These are phyloP conservation scores for Echinarachnius parma DNA, from an alignment of 53 echinoderm and acorn worm genomes.

Conservation along the genomic window DNA sequence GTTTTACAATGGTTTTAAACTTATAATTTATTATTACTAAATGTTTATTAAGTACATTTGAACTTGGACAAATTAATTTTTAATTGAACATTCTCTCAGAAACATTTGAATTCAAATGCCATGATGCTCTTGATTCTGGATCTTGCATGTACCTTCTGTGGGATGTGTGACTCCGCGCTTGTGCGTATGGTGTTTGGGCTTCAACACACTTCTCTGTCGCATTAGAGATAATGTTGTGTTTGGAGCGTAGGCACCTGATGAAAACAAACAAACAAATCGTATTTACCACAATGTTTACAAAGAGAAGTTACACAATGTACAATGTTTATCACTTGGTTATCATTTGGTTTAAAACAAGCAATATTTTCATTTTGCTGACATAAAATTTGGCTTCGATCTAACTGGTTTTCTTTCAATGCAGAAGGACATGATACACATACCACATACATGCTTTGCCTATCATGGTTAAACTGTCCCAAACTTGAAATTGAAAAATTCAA, in stretches of 20 bases:
- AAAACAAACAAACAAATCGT: neutral
- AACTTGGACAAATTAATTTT: neutral
- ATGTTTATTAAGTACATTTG: neutral
- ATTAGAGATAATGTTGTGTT: slow-evolving; percentile 53
- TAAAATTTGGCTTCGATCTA: too few relatives aligned
- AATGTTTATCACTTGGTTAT: too few relatives aligned
- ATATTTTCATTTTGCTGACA: too few relatives aligned
- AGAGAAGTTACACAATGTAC: neutral
- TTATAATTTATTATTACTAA: too few relatives aligned
- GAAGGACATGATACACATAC: too few relatives aligned
- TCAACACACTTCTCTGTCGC: slow-evolving; percentile 58
- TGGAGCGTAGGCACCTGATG: slow-evolving; percentile 54
- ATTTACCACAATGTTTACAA: neutral
- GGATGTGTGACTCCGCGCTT: slow-evolving; percentile 77
- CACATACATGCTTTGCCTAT: too few relatives aligned
- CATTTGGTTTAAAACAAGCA: too few relatives aligned
- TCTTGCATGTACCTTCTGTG: slow-evolving; percentile 58
- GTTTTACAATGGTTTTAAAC: too few relatives aligned
- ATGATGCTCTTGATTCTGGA: neutral
- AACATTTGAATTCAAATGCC: neutral
- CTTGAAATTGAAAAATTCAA: too few relatives aligned
- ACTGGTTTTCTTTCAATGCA: too few relatives aligned
- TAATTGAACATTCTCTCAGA: neutral
- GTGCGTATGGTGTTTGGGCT: slow-evolving; percentile 66
- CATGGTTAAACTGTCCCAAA: too few relatives aligned